Percentiles rank a stretch among this genome's conserved stretches.
phyloP scores from a whole-genome alignment of 1,140 invertebrate species.

The Heliconius hermathena region DNA sequence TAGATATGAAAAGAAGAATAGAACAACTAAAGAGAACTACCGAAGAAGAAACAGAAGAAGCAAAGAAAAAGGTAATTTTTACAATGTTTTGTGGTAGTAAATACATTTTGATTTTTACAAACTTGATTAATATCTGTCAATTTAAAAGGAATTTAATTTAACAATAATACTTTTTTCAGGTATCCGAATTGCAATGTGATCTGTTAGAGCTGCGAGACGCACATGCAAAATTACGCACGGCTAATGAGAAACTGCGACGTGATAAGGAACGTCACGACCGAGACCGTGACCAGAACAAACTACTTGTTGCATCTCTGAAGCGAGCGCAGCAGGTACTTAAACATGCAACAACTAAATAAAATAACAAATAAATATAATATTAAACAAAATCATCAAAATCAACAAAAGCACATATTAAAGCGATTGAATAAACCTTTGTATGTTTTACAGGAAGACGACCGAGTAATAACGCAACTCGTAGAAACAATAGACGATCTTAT shows the following conservation, averaged over 20 bases:
- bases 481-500: conserved; percentile 90
- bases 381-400: too few relatives aligned
- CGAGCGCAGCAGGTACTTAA: conserved; percentile 72
- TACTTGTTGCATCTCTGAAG: conserved; percentile 83
- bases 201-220: conserved; percentile 93
- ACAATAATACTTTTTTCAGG: conserved; percentile 43
- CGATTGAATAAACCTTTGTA: too few relatives aligned
- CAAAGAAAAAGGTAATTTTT: conserved; percentile 88
- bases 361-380: background rate
- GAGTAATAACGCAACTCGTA: conserved; percentile 86
- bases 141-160: background rate
- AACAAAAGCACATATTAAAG: too few relatives aligned
- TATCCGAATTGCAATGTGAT: conserved; percentile 91
- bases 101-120: too few relatives aligned
- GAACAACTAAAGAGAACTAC: conserved; percentile 92
- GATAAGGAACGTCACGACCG: conserved; percentile 93
- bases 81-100: background rate
- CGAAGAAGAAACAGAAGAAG: conserved; percentile 95
- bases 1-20: conserved; percentile 92
- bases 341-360: background rate
- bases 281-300: conserved; percentile 86
- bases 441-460: conserved; percentile 83
- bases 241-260: conserved; percentile 93
- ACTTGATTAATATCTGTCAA: too few relatives aligned
- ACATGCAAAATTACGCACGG: conserved; percentile 94